These are phyloP conservation scores for Synanthedon andrenaeformis DNA, from an alignment of 2,888 invertebrate species.

Conservation along the genomic window DNA sequence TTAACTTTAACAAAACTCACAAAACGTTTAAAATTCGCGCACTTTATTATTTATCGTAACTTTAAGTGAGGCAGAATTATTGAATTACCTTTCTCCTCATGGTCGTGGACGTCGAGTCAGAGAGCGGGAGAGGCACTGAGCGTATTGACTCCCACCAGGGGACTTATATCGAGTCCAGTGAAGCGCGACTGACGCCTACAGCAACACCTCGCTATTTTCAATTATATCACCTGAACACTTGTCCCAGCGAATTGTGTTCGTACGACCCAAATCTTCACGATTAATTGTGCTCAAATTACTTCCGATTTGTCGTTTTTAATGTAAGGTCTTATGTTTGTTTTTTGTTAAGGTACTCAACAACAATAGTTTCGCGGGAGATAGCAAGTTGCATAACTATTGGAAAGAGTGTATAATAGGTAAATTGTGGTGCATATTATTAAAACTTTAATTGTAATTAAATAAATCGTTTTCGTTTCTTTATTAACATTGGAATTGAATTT, in stretches of 20 bases:
- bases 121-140: constrained; percentile 46
- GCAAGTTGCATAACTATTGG: constrained; percentile 19
- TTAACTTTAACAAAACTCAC: no score
- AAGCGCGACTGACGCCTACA: constrained; percentile 18
- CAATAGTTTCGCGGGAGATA: constrained; percentile 12
- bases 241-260: constrained; percentile 1
- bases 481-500: no score
- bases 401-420: no score
- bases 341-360: constrained; percentile 10
- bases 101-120: constrained; percentile 31
- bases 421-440: no score
- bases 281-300: constrained; percentile 24
- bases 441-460: no score
- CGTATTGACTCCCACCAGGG: constrained; percentile 31
- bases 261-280: constrained; percentile 9
- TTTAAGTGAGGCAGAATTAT: no score
- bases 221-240: constrained; percentile 25
- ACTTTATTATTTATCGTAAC: no score
- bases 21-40: no score
- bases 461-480: no score
- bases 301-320: constrained; percentile 17
- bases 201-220: constrained; percentile 10
- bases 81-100: constrained; percentile 57
- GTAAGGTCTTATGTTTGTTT: constrained; percentile 3
- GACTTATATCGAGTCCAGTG: constrained; percentile 41